phyloP scores from a whole-genome alignment of 2,888 invertebrate genomes.

The Cryptocephalus moraei region DNA sequence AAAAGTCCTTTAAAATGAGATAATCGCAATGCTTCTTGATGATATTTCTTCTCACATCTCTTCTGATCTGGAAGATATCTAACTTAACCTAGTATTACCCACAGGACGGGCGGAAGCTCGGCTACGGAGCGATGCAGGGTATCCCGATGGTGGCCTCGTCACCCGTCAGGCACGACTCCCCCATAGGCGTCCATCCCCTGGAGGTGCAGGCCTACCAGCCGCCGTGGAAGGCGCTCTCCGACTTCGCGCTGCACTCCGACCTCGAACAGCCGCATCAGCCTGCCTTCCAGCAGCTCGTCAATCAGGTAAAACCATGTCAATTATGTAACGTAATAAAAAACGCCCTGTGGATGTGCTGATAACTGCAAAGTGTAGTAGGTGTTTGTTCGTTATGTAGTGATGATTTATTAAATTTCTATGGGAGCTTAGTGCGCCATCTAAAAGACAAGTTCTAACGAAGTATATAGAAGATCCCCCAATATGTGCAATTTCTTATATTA shows the following conservation, averaged over 20 bases:
- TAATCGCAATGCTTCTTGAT: too few species aligned
- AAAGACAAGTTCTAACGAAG: too few species aligned
- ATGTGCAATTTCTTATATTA: too few species aligned
- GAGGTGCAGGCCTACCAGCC: conserved; percentile 93
- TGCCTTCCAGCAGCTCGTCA: conserved; percentile 93
- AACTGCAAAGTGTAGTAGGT: too few species aligned
- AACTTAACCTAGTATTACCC: conserved; percentile 42
- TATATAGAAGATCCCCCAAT: too few species aligned
- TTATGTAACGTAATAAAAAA: neutral
- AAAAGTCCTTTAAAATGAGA: too few species aligned
- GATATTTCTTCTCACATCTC: too few species aligned
- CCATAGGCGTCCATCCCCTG: conserved; percentile 74
- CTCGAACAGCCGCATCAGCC: conserved; percentile 82
- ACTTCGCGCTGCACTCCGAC: conserved; percentile 92
- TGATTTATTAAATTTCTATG: too few species aligned
- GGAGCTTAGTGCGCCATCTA: too few species aligned
- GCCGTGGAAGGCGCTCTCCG: conserved; percentile 93
- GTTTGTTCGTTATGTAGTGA: too few species aligned
- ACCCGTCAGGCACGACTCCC: conserved; percentile 82
- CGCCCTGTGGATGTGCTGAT: too few species aligned
- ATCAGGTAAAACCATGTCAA: conserved; percentile 68
- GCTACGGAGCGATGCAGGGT: conserved; percentile 90
- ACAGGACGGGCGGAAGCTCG: conserved; percentile 90
- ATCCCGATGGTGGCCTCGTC: conserved; percentile 97
- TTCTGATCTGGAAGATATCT: conserved; percentile 15